phyloP scores from a whole-genome alignment of 2,113 vertebrate genomes.

The Melanostigma gelatinosum region DNA sequence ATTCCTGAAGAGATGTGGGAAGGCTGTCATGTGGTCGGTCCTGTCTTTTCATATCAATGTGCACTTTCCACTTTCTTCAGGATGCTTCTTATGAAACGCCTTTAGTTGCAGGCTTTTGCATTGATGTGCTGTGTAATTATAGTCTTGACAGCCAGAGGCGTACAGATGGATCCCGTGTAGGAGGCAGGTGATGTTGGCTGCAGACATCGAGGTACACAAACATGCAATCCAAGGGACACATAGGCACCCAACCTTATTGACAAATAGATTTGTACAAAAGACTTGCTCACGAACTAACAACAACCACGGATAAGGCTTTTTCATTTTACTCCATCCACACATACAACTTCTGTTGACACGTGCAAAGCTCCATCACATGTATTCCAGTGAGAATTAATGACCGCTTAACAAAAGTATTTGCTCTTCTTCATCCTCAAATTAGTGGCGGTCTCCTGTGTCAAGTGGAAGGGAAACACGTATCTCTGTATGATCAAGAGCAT shows the following conservation, averaged over 20 bases:
- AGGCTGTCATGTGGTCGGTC: constrained; percentile 4
- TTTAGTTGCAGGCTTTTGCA: constrained; percentile 21
- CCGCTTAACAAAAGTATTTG: constrained; percentile 24
- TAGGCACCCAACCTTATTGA: not conserved
- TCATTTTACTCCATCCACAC: constrained; percentile 6
- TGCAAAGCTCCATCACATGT: constrained; percentile 10
- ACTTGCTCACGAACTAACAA: constrained; percentile 10
- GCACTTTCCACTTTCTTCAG: not conserved
- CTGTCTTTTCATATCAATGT: not conserved
- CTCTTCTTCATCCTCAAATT: constrained; percentile 26
- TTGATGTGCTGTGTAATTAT: constrained; percentile 30
- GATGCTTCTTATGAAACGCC: constrained; percentile 6
- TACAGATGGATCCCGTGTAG: constrained; percentile 18
- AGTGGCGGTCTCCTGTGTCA: not conserved
- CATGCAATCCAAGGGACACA: not conserved
- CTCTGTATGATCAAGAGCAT: not conserved
- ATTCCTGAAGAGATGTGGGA: constrained; percentile 16
- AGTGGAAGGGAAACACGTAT: not conserved
- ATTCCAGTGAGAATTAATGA: constrained; percentile 41
- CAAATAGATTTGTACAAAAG: constrained; percentile 20
- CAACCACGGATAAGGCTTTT: not conserved
- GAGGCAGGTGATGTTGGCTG: constrained; percentile 8
- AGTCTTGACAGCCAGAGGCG: constrained; percentile 30
- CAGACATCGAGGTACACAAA: constrained; percentile 4
- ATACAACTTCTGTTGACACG: not conserved